Conservation (phyloP, 2,888 invertebrate species). For the Drosophila eohydei region DNA sequence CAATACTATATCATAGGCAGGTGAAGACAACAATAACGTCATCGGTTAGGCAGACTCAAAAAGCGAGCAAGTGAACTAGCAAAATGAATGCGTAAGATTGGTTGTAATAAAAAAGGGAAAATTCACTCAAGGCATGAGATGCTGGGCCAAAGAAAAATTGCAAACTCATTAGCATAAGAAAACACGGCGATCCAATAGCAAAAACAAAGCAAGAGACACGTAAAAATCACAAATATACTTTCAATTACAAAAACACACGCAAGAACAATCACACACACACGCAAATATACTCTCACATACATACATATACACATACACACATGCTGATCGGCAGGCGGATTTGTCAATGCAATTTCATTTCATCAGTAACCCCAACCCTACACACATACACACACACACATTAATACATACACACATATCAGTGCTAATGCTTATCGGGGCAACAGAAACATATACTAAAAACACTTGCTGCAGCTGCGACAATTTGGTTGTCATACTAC, state of each 20-base stretch:
- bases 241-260: slow-evolving; percentile 36
- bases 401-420: slow-evolving; percentile 5
- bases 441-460: slow-evolving; percentile 46
- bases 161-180: slow-evolving; percentile 75
- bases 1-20: slow-evolving; percentile 41
- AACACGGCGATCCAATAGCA: slow-evolving; percentile 45
- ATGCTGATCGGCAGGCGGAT: slow-evolving; percentile 42
- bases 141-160: slow-evolving; percentile 48
- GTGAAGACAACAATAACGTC: slow-evolving; percentile 66
- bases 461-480: slow-evolving; percentile 77
- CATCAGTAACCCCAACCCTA: slow-evolving; percentile 52
- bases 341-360: slow-evolving; percentile 68
- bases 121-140: slow-evolving; percentile 50
- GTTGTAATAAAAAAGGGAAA: slow-evolving; percentile 32
- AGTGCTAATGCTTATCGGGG: slow-evolving; percentile 66
- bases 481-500: slow-evolving; percentile 48
- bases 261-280: slow-evolving; percentile 3
- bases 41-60: slow-evolving; percentile 33
- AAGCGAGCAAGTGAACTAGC: slow-evolving; percentile 29
- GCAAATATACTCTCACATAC: background rate
- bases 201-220: slow-evolving; percentile 44
- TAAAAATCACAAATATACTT: slow-evolving; percentile 48
- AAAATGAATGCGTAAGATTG: slow-evolving; percentile 42
- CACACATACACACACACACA: slow-evolving; percentile 19
- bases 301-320: slow-evolving; percentile 16